Evolutionary conservation across 1,140 invertebrate genomes (phyloP).

Genomic region (Vollenhovia emeryi): DNA sequence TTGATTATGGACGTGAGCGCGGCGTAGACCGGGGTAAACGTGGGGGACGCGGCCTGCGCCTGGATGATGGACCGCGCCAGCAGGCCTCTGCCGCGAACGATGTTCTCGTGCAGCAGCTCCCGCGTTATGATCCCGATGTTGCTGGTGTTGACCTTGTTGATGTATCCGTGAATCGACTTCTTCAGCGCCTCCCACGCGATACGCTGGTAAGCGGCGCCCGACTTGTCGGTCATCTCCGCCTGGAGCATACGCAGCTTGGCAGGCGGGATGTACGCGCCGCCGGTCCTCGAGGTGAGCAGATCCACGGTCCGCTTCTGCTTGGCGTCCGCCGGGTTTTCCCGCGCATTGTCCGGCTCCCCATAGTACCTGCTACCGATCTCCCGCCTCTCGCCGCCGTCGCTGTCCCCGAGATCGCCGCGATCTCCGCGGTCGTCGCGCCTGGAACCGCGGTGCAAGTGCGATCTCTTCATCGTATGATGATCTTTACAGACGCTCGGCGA

Average conservation of each 20-base stretch:
- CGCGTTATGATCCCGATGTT: slow-evolving; percentile 97
- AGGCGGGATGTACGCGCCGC: slow-evolving; percentile 99
- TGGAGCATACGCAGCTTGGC: slow-evolving; percentile 98
- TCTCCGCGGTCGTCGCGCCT: neutral
- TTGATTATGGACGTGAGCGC: slow-evolving; percentile 97
- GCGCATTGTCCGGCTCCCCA: slow-evolving; percentile 10
- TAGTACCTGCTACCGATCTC: slow-evolving; percentile 24
- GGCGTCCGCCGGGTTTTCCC: neutral
- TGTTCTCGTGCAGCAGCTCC: slow-evolving; percentile 97
- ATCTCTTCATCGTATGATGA: slow-evolving; percentile 20
- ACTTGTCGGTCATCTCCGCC: slow-evolving; percentile 96
- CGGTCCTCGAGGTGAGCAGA: slow-evolving; percentile 93
- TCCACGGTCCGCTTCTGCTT: slow-evolving; percentile 88
- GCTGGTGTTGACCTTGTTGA: slow-evolving; percentile 99
- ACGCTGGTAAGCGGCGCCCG: slow-evolving; percentile 96
- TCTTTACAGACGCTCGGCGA: too few relatives aligned
- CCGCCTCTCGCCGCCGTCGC: neutral
- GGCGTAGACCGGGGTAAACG: slow-evolving; percentile 99
- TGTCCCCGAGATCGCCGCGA: neutral
- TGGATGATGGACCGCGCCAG: slow-evolving; percentile 97
- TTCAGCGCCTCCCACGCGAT: slow-evolving; percentile 99
- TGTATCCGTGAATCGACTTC: slow-evolving; percentile 99
- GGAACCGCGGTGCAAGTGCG: neutral
- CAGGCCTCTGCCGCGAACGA: slow-evolving; percentile 97
- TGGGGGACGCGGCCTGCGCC: slow-evolving; percentile 98